These are phyloP conservation scores for Acheta domesticus DNA, from an alignment of 2,888 invertebrate species.

Conservation along the genomic window DNA sequence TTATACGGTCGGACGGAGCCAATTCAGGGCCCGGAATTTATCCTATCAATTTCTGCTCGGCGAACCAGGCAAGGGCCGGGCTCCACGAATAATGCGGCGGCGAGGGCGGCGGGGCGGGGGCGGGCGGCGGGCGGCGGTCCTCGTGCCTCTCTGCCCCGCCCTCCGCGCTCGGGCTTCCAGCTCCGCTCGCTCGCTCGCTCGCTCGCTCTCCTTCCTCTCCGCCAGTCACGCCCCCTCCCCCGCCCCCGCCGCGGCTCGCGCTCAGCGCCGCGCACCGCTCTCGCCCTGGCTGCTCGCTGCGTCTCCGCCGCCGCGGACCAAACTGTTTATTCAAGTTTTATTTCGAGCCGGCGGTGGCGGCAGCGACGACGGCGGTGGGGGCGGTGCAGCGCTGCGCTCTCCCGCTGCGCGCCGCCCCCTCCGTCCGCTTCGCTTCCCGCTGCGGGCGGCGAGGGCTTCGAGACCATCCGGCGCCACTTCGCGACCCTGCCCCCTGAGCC, in stretches of 20 bases:
- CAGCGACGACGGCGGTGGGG: background rate
- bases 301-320: background rate
- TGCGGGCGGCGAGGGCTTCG: too few species aligned
- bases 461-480: too few species aligned
- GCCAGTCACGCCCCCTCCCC: too few species aligned
- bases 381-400: background rate
- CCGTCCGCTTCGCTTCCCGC: conserved; percentile 33
- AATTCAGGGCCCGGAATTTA: conserved; percentile 61
- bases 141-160: background rate
- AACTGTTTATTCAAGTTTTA: conserved; percentile 18
- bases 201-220: too few species aligned
- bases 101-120: background rate
- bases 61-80: conserved; percentile 51
- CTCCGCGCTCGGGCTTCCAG: background rate
- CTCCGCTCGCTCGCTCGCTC: too few species aligned
- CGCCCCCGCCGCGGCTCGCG: too few species aligned
- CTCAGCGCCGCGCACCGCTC: background rate
- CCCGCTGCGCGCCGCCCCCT: conserved; percentile 21
- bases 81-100: background rate
- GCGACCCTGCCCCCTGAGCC: too few species aligned
- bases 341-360: background rate
- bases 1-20: conserved; percentile 57
- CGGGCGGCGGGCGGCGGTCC: background rate
- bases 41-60: conserved; percentile 63
- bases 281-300: background rate